These are phyloP conservation scores for Drosophila quinaria DNA, from an alignment of 2,888 invertebrate genomes.

Conservation along the genomic window DNA sequence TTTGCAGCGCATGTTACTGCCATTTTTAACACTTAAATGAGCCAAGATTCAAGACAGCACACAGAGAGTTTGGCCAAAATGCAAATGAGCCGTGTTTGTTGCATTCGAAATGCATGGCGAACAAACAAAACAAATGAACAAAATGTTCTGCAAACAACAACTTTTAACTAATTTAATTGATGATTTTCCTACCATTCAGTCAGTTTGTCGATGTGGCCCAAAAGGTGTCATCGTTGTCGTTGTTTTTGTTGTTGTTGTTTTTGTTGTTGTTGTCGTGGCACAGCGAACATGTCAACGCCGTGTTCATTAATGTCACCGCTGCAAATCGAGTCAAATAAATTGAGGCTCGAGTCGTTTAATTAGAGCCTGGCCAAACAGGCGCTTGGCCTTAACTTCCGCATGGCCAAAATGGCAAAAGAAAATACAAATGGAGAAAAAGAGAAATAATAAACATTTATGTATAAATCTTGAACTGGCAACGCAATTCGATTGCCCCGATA, in stretches of 20 bases:
- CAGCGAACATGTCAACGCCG: slow-evolving; percentile 70
- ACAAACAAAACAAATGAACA: slow-evolving; percentile 28
- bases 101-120: slow-evolving; percentile 47
- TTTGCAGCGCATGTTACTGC: slow-evolving; percentile 76
- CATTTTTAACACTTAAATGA: slow-evolving; percentile 81
- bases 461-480: slow-evolving; percentile 71
- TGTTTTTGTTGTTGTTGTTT: too few relatives aligned
- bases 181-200: slow-evolving; percentile 68
- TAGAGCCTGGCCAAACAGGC: slow-evolving; percentile 49
- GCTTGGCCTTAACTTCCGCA: slow-evolving; percentile 61
- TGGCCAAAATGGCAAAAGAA: slow-evolving; percentile 28
- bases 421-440: neutral
- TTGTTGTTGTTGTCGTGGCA: slow-evolving; percentile 73
- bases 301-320: slow-evolving; percentile 77
- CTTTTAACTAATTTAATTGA: slow-evolving; percentile 78
- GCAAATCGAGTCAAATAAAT: slow-evolving; percentile 75
- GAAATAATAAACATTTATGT: slow-evolving; percentile 46
- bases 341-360: slow-evolving; percentile 69
- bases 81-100: slow-evolving; percentile 73
- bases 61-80: slow-evolving; percentile 58
- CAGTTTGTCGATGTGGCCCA: slow-evolving; percentile 65
- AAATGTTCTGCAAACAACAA: slow-evolving; percentile 68
- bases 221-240: slow-evolving; percentile 75
- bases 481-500: slow-evolving; percentile 77
- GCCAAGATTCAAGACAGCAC: slow-evolving; percentile 41